These are phyloP conservation scores for Geodia barretti DNA, from an alignment of 37 sponge, comb jelly and placozoan species.

Conservation along the genomic window DNA sequence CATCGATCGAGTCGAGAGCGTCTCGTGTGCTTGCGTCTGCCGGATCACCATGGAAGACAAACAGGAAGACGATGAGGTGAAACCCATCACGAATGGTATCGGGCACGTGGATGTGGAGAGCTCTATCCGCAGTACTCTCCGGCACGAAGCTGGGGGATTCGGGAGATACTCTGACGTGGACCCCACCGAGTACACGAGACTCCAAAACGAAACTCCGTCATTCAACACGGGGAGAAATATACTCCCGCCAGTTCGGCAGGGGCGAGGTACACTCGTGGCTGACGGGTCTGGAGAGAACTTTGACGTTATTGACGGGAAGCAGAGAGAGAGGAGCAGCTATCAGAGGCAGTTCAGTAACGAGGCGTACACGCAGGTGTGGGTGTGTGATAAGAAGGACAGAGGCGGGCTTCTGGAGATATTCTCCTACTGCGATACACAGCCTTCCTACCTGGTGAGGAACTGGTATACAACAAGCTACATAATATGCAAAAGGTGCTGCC, in stretches of 20 bases:
- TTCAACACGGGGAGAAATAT: neutral
- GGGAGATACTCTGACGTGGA: neutral
- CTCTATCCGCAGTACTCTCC: neutral
- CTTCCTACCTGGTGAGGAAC: neutral
- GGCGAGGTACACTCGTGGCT: neutral
- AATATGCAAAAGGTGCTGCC: neutral
- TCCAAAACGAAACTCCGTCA: neutral
- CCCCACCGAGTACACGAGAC: neutral
- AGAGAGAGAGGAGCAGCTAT: neutral
- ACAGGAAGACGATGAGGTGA: neutral
- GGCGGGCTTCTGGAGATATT: neutral
- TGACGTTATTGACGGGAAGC: neutral
- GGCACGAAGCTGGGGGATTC: neutral
- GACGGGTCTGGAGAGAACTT: neutral
- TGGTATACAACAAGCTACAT: neutral
- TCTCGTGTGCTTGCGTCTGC: slow-evolving; percentile 35
- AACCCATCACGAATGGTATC: neutral
- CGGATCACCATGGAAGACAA: slow-evolving; percentile 16
- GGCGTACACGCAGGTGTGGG: neutral
- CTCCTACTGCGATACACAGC: neutral
- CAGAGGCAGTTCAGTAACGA: neutral
- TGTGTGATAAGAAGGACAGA: neutral
- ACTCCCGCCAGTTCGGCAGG: neutral
- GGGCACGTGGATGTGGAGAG: neutral
- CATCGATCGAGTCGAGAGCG: slow-evolving; percentile 36